Evolutionary conservation across 2,888 invertebrate genomes (phyloP).

Genomic region (Eulithis prunata): DNA sequence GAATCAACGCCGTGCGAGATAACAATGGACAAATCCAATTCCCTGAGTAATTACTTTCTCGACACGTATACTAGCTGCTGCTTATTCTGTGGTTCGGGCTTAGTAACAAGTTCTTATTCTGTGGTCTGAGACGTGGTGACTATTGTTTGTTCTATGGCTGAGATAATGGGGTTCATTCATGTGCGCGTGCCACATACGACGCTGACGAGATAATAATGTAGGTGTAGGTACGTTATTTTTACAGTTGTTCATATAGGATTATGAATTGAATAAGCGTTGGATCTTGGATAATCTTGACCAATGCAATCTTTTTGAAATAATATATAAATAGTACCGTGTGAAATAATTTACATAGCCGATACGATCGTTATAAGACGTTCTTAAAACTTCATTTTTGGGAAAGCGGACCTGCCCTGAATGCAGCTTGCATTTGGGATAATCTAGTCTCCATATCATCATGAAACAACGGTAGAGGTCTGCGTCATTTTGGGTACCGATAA

Average conservation of each 20-base stretch:
- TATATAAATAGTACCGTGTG: too few relatives aligned
- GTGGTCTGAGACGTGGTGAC: conserved; percentile 8
- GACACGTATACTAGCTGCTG: conserved; percentile 4
- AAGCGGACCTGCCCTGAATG: too few relatives aligned
- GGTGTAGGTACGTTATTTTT: conserved; percentile 3
- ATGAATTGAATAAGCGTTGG: conserved; percentile 17
- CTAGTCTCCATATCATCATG: too few relatives aligned
- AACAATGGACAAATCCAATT: conserved; percentile 59
- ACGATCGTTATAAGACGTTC: too few relatives aligned
- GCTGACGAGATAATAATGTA: neutral
- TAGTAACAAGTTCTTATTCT: conserved; percentile 41
- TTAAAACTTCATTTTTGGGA: too few relatives aligned
- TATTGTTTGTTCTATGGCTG: conserved; percentile 19
- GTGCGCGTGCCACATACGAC: conserved; percentile 28
- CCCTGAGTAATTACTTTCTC: conserved; percentile 55
- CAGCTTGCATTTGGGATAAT: too few relatives aligned
- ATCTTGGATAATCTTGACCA: neutral
- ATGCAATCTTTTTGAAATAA: too few relatives aligned
- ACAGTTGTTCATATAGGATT: conserved; percentile 18
- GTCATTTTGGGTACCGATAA: conserved; percentile 25
- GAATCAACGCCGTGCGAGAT: conserved; percentile 53
- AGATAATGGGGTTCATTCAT: conserved; percentile 34
- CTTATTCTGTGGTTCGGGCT: conserved; percentile 34
- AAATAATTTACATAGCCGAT: too few relatives aligned
- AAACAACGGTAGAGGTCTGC: conserved; percentile 19